Evolutionary conservation across 23 tunicate genomes (phyloP), one percentile per base, ranked within the genome.

Genomic region (Trididemnum nubilum): DNA sequence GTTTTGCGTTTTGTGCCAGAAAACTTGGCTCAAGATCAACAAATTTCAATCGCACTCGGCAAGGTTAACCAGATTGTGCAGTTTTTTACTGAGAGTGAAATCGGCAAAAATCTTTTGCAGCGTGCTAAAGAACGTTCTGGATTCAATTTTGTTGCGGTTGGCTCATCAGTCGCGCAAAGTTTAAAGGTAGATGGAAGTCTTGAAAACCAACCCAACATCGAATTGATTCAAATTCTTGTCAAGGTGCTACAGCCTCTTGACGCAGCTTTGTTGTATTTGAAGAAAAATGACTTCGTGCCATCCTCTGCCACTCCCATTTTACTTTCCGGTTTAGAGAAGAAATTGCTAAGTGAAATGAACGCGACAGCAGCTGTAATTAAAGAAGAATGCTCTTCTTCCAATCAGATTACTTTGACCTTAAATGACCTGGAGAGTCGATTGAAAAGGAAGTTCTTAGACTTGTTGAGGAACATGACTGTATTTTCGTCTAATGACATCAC

Each of bases 321-420:
- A 1, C 50, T 82, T 1, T 18, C 78, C 36, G 86, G 86, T 22
- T 29, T 82, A n/a, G 78, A 70, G 50, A 67, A 71, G 21, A 66
- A 66, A 30, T 49, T 71, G 67, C n/a, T 1, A 12, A 37, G 30
- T 50, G 78, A 71, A 26, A n/a, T 26, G 7, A 67, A 27, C 2
- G 2, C 27, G 2, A 22, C 32, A 15, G 22, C 37, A 3, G 21
- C 2, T 2, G 25, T 54, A 38, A 73, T 21, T 37, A 26, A 73
- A 73, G 78, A 73, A 73, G 58, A 73, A 19, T 2, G 12, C 26
- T 5, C 37, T 9, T 23, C 29, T 54, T 7, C 36, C 25, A 12
- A 19, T 32, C 67, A 27, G 9, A 27, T 12, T 77, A 3, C 39
- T 5, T 19, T 18, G 9, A 31, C 22, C 15, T 32, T 30, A 0